These are phyloP conservation scores for Diarsia dahlii DNA, from an alignment of 2,888 invertebrate genomes.

Conservation along the genomic window DNA sequence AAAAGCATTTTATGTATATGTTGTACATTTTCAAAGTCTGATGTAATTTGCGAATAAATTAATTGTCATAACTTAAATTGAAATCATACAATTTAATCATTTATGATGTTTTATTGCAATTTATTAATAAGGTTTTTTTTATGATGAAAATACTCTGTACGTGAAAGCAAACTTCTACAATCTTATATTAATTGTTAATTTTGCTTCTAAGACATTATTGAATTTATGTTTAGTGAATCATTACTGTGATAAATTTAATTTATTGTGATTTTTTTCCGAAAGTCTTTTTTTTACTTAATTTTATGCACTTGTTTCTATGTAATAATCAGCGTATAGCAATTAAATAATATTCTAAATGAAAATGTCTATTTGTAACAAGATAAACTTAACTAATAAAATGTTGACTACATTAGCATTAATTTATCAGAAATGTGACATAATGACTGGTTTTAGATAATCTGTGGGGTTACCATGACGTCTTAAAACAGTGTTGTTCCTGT, in stretches of 20 bases:
- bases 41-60: conserved; percentile 33
- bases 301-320: conserved; percentile 37
- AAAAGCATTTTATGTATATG: conserved; percentile 34
- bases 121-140: conserved; percentile 36
- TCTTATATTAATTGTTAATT: conserved; percentile 47
- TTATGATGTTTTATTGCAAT: conserved; percentile 32
- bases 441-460: not conserved
- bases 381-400: conserved; percentile 44
- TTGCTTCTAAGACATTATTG: conserved; percentile 48
- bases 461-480: too few species aligned
- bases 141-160: conserved; percentile 54
- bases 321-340: conserved; percentile 39
- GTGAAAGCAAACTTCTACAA: conserved; percentile 37
- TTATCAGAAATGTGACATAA: conserved; percentile 18
- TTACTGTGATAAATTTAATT: conserved; percentile 70
- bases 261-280: conserved; percentile 59
- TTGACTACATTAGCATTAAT: conserved; percentile 37
- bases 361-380: conserved; percentile 53
- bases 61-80: conserved; percentile 35
- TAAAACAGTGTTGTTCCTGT: too few species aligned
- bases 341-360: conserved; percentile 54
- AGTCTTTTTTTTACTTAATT: conserved; percentile 48
- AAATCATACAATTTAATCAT: conserved; percentile 3
- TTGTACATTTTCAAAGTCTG: conserved; percentile 55
- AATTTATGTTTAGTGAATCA: conserved; percentile 62